Base-by-base conservation (phyloP, 64 coral and sea anemone genomes). In the Montipora sp. region DNA sequence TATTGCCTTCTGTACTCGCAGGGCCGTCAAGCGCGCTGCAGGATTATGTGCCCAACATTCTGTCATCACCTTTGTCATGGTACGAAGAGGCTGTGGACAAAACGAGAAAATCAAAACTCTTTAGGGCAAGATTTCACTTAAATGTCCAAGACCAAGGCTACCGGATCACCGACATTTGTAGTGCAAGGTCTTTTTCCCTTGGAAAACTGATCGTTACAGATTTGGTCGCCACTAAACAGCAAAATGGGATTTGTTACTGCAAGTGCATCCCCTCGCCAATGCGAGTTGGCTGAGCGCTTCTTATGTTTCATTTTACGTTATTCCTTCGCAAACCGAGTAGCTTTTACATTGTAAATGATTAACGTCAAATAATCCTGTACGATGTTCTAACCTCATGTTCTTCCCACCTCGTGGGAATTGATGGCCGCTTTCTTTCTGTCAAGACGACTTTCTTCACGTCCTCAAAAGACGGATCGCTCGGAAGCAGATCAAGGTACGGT, bases 381-480 rank as follows among this genome's bases (percentile, higher is more conserved):
- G 68, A 21, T 5, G 19, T 5, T 51, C 78, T 84, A 20, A 98
- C 96, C 87, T 98, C 91, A 88, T 98, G 94, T 84, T 94, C 75
- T 18, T 77, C 75, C 96, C 96, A 98, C 10, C 96, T 89, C 46
- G 91, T 98, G 18, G 91, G 92, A 51, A 98, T 90, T 12, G 49
- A 83, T 16, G 96, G 96, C 77, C 96, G 90, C 76, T 63, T 95
- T 75, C 80, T 98, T 73, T 98, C 94, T 12, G 90, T 50, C 11
- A 93, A 61, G 9, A 98, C 96, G 72, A 98, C 86, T 91, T 92
- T 95, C 53, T 91, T 95, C 5, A 98, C 83, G 73, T 98, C 96
- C 0, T 98, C 96, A 88, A 95, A 89, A 45, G 87, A 93, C 8
- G 96, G 96, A 89, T 95, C 94, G 46, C 46, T 80, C 0, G 92